Conservation (phyloP, 2,113 vertebrate genomes). For the Nycticebus coucang region DNA sequence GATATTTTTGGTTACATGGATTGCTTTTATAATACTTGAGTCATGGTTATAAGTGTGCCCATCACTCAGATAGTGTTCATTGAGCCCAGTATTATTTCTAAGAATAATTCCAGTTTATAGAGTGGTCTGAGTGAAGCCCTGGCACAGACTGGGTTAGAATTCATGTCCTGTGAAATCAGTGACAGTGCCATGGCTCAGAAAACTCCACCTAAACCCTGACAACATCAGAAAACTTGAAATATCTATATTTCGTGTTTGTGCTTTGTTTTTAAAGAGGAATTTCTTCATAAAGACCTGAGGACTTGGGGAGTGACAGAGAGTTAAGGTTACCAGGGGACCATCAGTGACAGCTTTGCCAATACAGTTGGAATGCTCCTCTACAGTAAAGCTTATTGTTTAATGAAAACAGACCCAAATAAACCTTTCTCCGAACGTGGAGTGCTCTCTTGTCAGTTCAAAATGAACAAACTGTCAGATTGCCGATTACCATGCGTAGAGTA, state of each 20-base stretch:
- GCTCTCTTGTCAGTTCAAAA: slow-evolving; percentile 61
- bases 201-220: background rate
- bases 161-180: background rate
- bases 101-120: background rate
- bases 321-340: background rate
- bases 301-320: slow-evolving; percentile 58
- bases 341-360: slow-evolving; percentile 54
- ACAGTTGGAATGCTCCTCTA: slow-evolving; percentile 40
- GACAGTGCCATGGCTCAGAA: background rate
- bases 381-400: slow-evolving; percentile 62
- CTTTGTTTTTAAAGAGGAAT: slow-evolving; percentile 33
- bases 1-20: no score
- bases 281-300: background rate
- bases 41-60: no score
- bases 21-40: no score
- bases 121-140: background rate
- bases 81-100: background rate
- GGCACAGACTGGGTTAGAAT: background rate
- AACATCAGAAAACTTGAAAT: background rate
- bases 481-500: slow-evolving; percentile 57
- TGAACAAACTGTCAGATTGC: slow-evolving; percentile 54
- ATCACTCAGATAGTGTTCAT: no score
- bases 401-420: slow-evolving; percentile 52
- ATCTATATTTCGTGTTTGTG: background rate
- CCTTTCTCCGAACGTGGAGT: slow-evolving; percentile 51